Evolutionary conservation across 2,888 invertebrate genomes (phyloP).

Genomic region (Eugnorisma glareosa): DNA sequence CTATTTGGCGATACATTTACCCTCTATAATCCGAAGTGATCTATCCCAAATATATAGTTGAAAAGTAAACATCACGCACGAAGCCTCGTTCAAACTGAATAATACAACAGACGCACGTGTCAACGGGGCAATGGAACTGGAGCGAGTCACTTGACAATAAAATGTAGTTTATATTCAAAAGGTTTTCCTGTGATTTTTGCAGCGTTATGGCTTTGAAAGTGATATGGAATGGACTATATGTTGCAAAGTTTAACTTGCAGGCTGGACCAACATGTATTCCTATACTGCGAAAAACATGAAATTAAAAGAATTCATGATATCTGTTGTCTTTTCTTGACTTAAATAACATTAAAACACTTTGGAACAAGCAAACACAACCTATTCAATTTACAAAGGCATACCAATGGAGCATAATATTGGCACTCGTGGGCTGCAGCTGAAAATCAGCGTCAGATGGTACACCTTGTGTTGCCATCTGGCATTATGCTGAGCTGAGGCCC

Average conservation of each 20-base stretch:
- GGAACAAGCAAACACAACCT: neutral
- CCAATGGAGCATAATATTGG: no score
- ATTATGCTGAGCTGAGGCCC: no score
- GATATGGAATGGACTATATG: constrained; percentile 24
- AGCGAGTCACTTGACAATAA: constrained; percentile 60
- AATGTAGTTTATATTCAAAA: constrained; percentile 62
- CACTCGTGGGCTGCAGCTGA: no score
- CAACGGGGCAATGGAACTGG: constrained; percentile 30
- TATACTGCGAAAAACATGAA: neutral
- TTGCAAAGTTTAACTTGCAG: neutral
- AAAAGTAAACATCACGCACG: constrained; percentile 55
- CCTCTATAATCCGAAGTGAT: constrained; percentile 11
- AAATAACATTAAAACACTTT: neutral
- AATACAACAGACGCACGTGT: constrained; percentile 59
- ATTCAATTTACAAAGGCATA: neutral
- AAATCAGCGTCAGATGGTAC: no score
- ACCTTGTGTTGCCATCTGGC: no score
- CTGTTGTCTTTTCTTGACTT: neutral
- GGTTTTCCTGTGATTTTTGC: constrained; percentile 43
- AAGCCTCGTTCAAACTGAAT: constrained; percentile 56
- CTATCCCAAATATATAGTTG: constrained; percentile 14
- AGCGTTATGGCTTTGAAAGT: constrained; percentile 28
- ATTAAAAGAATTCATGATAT: neutral
- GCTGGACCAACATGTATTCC: neutral
- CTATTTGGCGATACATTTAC: constrained; percentile 31